Percentiles rank a stretch among this genome's conserved stretches.
Evolutionary conservation across 2,797 vertebrate species (phyloP).

Genomic region (Pelobates cultripes): DNA sequence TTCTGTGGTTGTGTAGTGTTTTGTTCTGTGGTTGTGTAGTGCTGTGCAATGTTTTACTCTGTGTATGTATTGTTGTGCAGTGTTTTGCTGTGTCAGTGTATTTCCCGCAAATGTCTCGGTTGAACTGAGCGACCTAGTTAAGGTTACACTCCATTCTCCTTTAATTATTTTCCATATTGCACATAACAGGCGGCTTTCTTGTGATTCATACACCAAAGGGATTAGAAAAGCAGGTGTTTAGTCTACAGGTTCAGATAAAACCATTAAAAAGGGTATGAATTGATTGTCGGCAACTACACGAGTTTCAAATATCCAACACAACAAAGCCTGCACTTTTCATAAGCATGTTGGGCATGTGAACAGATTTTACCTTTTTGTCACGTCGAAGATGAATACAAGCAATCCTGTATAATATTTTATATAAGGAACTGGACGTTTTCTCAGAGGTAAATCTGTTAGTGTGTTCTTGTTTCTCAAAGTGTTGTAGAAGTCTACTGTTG

Average conservation of each 20-base stretch:
- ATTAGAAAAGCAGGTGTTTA: slow-evolving; percentile 4
- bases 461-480: too few relatives aligned
- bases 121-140: neutral
- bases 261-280: neutral
- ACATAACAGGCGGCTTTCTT: neutral
- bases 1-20: too few relatives aligned
- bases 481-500: too few relatives aligned
- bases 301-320: neutral
- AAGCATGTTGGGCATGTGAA: too few relatives aligned
- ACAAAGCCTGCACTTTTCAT: neutral
- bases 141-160: neutral
- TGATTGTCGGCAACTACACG: neutral
- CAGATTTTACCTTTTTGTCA: too few relatives aligned
- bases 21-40: too few relatives aligned
- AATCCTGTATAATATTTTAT: too few relatives aligned
- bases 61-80: too few relatives aligned
- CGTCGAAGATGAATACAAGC: too few relatives aligned
- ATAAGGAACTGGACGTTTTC: too few relatives aligned
- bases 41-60: too few relatives aligned
- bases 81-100: neutral
- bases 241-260: neutral
- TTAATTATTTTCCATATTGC: neutral
- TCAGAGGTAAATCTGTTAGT: too few relatives aligned
- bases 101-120: neutral
- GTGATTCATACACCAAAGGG: neutral